Percentiles rank a stretch among this genome's conserved stretches.
phyloP scores from a whole-genome alignment of 2,888 invertebrate genomes.

The Helleia helle region DNA sequence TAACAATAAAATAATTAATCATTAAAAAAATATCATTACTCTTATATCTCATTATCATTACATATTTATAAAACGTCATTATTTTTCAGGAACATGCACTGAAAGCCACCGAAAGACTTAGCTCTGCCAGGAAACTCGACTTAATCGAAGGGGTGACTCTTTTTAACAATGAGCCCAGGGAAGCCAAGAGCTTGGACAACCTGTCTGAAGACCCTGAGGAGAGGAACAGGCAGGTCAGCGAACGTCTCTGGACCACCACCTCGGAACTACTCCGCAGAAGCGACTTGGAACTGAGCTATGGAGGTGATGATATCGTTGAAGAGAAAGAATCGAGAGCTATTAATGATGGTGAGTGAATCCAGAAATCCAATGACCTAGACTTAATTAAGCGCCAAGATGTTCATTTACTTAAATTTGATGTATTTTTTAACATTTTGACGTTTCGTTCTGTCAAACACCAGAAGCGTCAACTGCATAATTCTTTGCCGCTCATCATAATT shows the following conservation, averaged over 20 bases:
- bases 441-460: no score
- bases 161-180: slow-evolving; percentile 46
- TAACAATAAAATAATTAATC: no score
- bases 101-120: slow-evolving; percentile 47
- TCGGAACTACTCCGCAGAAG: slow-evolving; percentile 44
- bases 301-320: slow-evolving; percentile 37
- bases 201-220: slow-evolving; percentile 42
- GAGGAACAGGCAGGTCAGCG: slow-evolving; percentile 45
- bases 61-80: slow-evolving; percentile 9
- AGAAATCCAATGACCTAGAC: no score
- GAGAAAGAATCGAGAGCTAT: slow-evolving; percentile 42
- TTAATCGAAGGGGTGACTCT: slow-evolving; percentile 51
- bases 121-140: slow-evolving; percentile 43
- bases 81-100: slow-evolving; percentile 53
- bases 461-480: no score
- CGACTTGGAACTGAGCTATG: slow-evolving; percentile 52
- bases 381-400: no score
- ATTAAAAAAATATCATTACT: no score
- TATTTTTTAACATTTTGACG: no score
- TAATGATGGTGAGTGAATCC: slow-evolving; percentile 41
- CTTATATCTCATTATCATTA: no score
- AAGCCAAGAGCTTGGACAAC: slow-evolving; percentile 44
- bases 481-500: no score
- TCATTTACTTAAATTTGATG: no score
- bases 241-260: slow-evolving; percentile 48